Percentiles rank a stretch among this genome's conserved stretches.
Evolutionary conservation across 2,888 invertebrate species (phyloP).

Genomic region (Nebria salina): DNA sequence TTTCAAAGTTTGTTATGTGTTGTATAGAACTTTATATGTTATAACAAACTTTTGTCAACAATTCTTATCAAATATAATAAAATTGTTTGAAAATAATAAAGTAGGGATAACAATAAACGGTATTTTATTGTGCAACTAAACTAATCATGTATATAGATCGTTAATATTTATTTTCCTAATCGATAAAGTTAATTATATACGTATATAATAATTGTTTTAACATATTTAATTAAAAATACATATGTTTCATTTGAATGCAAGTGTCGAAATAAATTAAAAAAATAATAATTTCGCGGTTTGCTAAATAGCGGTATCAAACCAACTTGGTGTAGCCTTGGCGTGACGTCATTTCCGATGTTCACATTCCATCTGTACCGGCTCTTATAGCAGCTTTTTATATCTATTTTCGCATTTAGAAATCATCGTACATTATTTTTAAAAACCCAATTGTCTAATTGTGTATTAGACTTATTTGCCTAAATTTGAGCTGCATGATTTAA

Average conservation of each 20-base stretch:
- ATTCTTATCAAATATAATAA: background rate
- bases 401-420: conserved; percentile 19
- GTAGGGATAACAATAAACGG: background rate
- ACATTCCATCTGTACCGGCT: conserved; percentile 34
- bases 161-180: too few species aligned
- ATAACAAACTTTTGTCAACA: conserved; percentile 24
- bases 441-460: too few species aligned
- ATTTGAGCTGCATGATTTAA: background rate
- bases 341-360: conserved; percentile 45
- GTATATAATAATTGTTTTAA: background rate
- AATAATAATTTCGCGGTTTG: conserved; percentile 28
- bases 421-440: background rate
- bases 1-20: background rate
- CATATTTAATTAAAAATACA: background rate
- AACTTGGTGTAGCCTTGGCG: conserved; percentile 33
- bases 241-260: background rate
- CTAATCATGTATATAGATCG: too few species aligned
- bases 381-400: conserved; percentile 5
- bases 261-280: background rate
- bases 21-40: conserved; percentile 11
- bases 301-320: conserved; percentile 37
- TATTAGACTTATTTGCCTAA: background rate
- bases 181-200: too few species aligned
- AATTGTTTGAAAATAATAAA: background rate
- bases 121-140: background rate